A percentile compares a stretch with the other conserved stretches of the same genome.
These are phyloP conservation scores for Eidolon dupreanum DNA, from an alignment of 2,797 vertebrate genomes.

Conservation along the genomic window DNA sequence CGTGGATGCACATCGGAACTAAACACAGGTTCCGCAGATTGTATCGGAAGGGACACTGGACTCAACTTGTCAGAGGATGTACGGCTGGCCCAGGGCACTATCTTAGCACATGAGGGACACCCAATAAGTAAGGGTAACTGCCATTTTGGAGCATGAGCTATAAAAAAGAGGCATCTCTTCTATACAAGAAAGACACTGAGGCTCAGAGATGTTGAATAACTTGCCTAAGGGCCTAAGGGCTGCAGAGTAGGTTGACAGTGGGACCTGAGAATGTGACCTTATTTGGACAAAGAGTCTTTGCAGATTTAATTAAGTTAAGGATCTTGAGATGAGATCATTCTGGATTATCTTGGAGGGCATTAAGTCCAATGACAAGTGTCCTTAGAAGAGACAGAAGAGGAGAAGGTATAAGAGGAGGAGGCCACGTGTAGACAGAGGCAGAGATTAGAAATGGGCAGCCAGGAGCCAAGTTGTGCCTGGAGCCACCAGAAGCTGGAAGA, in stretches of 20 bases:
- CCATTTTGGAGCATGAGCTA: background rate
- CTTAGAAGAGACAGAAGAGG: background rate
- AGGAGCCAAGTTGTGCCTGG: background rate
- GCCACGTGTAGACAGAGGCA: background rate
- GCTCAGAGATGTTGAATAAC: background rate
- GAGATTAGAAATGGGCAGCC: background rate
- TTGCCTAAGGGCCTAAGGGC: background rate
- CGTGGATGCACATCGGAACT: background rate
- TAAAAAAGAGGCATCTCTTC: background rate
- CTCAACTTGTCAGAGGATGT: background rate
- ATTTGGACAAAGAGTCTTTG: background rate
- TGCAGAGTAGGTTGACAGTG: background rate
- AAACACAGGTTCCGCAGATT: background rate
- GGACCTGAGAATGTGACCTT: background rate
- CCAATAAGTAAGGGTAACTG: background rate
- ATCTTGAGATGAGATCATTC: background rate
- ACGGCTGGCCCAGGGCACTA: background rate
- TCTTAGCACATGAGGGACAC: accelerated
- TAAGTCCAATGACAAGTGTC: background rate
- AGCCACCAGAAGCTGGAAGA: background rate
- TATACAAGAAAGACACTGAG: background rate
- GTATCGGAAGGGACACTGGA: background rate
- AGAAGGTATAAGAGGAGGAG: background rate
- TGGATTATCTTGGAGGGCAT: background rate
- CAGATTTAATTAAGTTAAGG: background rate